These are phyloP conservation scores for Misgurnus anguillicaudatus DNA, from an alignment of 2,113 vertebrate species.

Conservation along the genomic window DNA sequence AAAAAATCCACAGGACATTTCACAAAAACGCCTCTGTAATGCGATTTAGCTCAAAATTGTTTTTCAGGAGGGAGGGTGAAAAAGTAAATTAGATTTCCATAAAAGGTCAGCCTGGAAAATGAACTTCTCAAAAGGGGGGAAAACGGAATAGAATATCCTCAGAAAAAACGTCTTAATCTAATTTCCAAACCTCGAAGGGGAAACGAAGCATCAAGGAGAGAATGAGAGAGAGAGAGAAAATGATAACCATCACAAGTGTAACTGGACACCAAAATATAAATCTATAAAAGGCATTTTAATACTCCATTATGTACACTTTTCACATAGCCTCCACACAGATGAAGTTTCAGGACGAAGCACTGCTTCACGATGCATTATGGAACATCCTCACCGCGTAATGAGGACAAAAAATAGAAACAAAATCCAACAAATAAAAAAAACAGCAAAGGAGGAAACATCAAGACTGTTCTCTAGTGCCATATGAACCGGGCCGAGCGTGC, in stretches of 20 bases:
- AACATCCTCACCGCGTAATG: slow-evolving; percentile 70
- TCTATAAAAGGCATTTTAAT: slow-evolving; percentile 82
- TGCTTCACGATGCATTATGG: slow-evolving; percentile 72
- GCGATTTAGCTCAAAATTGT: slow-evolving; percentile 64
- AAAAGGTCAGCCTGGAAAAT: slow-evolving; percentile 74
- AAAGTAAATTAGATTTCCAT: slow-evolving; percentile 74
- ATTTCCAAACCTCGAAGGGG: slow-evolving; percentile 73
- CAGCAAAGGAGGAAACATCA: slow-evolving; percentile 35
- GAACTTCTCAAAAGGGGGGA: slow-evolving; percentile 61
- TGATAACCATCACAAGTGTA: slow-evolving; percentile 76
- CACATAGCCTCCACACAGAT: slow-evolving; percentile 79
- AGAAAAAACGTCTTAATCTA: slow-evolving; percentile 75
- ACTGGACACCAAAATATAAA: slow-evolving; percentile 82
- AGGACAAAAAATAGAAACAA: slow-evolving; percentile 60
- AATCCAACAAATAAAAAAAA: slow-evolving; percentile 67
- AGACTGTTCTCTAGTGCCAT: slow-evolving; percentile 71
- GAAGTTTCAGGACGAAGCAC: slow-evolving; percentile 73
- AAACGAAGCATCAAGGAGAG: slow-evolving; percentile 72
- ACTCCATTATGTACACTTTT: slow-evolving; percentile 94
- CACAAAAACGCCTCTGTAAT: slow-evolving; percentile 56
- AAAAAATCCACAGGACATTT: slow-evolving; percentile 64
- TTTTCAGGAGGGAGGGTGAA: slow-evolving; percentile 58
- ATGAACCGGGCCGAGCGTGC: slow-evolving; percentile 63
- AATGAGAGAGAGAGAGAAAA: slow-evolving; percentile 70
- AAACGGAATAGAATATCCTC: slow-evolving; percentile 73